These are phyloP conservation scores for Florisuga fusca DNA, from an alignment of 2,797 vertebrate species.

Conservation along the genomic window DNA sequence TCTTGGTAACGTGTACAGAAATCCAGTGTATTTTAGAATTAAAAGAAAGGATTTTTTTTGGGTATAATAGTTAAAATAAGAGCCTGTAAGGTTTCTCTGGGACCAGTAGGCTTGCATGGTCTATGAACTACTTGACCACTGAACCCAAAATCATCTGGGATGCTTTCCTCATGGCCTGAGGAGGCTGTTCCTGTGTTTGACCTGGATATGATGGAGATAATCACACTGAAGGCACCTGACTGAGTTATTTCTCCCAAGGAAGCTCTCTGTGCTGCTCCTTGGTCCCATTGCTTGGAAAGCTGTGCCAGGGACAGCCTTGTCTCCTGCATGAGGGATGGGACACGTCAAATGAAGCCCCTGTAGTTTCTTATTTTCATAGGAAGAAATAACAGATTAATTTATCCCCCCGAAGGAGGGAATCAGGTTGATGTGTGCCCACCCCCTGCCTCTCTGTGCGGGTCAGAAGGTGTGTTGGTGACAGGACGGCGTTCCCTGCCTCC, in stretches of 20 bases:
- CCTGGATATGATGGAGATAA: rapidly evolving
- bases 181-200: neutral
- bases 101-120: rapidly evolving
- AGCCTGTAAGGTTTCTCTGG: neutral
- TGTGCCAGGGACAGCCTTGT: neutral
- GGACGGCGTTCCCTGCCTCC: neutral
- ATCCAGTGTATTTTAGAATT: neutral
- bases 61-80: neutral
- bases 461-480: neutral
- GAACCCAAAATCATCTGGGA: no score
- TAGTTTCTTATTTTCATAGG: slow-evolving; percentile 9
- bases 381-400: slow-evolving; percentile 39
- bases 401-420: neutral
- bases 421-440: neutral
- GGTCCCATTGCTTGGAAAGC: neutral
- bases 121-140: neutral
- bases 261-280: neutral
- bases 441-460: neutral
- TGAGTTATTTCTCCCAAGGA: neutral
- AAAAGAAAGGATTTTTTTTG: neutral
- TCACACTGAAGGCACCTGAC: neutral
- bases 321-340: neutral
- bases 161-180: rapidly evolving
- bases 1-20: neutral
- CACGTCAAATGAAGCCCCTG: neutral